Conservation (phyloP, 2,888 invertebrate species). For the Drosophila lutescens region DNA sequence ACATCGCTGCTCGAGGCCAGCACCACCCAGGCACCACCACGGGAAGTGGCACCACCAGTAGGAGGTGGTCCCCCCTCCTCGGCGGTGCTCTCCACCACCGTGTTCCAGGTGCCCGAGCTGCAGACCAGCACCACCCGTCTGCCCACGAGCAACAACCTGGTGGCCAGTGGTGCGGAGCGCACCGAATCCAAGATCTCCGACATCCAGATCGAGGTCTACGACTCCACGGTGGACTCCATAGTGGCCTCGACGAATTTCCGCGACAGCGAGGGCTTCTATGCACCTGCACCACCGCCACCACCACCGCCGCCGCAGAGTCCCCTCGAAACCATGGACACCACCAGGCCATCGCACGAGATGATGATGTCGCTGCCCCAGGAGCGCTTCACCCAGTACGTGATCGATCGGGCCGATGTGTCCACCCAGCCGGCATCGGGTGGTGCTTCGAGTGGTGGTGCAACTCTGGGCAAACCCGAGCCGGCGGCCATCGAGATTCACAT, state of each 20-base stretch:
- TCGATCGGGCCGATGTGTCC: constrained; percentile 81
- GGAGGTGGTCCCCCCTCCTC: constrained; percentile 1
- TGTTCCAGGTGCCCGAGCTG: constrained; percentile 74
- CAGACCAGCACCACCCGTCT: constrained; percentile 59
- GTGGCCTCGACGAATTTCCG: constrained; percentile 83
- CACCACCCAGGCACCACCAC: constrained; percentile 5
- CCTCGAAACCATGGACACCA: constrained; percentile 49
- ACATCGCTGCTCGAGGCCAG: constrained; percentile 60
- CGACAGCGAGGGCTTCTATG: constrained; percentile 63
- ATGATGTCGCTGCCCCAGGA: constrained; percentile 64
- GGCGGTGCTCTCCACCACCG: constrained; percentile 72
- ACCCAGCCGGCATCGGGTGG: constrained; percentile 74
- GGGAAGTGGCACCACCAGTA: not conserved
- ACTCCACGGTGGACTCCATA: constrained; percentile 83
- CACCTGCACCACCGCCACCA: constrained; percentile 1
- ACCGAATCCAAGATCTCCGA: constrained; percentile 83
- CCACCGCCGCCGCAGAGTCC: constrained; percentile 24
- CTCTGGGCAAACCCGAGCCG: constrained; percentile 79
- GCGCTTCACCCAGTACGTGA: constrained; percentile 82
- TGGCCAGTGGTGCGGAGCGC: constrained; percentile 36
- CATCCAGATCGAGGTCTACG: constrained; percentile 83
- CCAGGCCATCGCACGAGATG: constrained; percentile 58
- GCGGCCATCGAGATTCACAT: constrained; percentile 84
- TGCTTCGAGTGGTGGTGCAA: constrained; percentile 5
- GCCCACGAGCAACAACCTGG: constrained; percentile 7